Base-by-base conservation (phyloP, 1,140 invertebrate species). In the Papilio glaucus region DNA sequence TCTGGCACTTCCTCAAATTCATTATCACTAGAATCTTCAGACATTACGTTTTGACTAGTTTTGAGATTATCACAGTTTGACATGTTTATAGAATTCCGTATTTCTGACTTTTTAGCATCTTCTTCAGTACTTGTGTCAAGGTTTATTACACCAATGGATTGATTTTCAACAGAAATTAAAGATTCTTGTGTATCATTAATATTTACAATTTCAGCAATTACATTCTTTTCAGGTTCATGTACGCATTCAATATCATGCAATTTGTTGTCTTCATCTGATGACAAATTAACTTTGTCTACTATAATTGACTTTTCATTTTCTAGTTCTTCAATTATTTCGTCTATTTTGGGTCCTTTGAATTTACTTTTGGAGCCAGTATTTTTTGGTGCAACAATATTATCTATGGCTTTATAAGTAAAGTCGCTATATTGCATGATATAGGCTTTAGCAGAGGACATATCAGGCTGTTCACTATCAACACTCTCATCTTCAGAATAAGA, bases 381-480 rank as follows among this genome's bases (percentile, higher is more conserved):
- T 77, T 82, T 93, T 72, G 69, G 74, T 45, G 76, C 84, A 85
- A 93, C 89, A 72, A 95, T 94, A 80, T 94, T 91, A 76, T 95
- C 92, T 39, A 97, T 96, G 84, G 96, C 95, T 76, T 95, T 94
- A 72, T 96, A 94, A 15, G 96, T 95, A 74, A 97, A 94, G 41
- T 95, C 96, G 83, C 95, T 96, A 77, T 97, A 95, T 83, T 97
- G 96, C 79, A 95, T 94, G 94, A 97, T 96, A 74, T 96, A 96
- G 26, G 90, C 91, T 83, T 94, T 93, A 37, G 94, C 89, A 70
- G 90, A 91, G 71, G 90, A 82, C 76, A 93, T 85, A 74, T 91
- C 85, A 69, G 85, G 79, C 63, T 76, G 79, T 74, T 83, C 81
- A 79, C 76, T 86, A 37, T 82, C 83, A 81, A 83, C 82, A 71